These are phyloP conservation scores for Chaunax sp. DNA, from an alignment of 2,797 vertebrate genomes.

Conservation along the genomic window DNA sequence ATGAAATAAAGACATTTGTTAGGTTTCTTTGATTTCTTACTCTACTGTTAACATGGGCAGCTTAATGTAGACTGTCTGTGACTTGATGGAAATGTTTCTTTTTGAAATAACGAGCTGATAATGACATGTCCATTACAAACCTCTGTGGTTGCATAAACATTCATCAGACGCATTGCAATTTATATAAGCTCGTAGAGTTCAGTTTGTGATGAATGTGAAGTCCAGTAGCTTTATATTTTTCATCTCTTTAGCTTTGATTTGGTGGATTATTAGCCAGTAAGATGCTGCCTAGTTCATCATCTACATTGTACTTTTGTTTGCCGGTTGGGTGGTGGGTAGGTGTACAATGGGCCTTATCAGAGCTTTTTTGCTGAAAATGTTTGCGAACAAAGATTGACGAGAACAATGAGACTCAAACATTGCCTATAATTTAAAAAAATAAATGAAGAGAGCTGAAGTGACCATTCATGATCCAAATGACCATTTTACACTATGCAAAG, in stretches of 20 bases:
- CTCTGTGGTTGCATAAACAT: too few species aligned
- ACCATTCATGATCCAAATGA: neutral
- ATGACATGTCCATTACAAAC: too few species aligned
- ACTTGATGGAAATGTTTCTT: too few species aligned
- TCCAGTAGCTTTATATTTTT: too few species aligned
- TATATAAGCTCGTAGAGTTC: too few species aligned
- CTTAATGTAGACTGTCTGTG: too few species aligned
- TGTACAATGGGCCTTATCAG: neutral
- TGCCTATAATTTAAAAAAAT: neutral
- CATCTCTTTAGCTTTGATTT: too few species aligned
- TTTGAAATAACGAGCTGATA: too few species aligned
- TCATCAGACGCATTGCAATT: neutral
- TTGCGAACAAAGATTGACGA: neutral
- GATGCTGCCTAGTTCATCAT: neutral
- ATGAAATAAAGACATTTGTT: slow-evolving; percentile 9
- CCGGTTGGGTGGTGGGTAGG: neutral
- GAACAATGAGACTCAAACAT: slow-evolving; percentile 6
- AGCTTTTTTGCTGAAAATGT: slow-evolving; percentile 6
- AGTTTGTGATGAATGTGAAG: neutral
- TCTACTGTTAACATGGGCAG: too few species aligned
- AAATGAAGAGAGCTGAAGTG: neutral
- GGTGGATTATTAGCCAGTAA: too few species aligned
- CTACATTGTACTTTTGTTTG: neutral
- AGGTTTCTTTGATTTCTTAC: neutral
- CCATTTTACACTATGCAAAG: slow-evolving; percentile 12